Conservation (phyloP, 2,113 vertebrate genomes). For the Corvus hawaiiensis region DNA sequence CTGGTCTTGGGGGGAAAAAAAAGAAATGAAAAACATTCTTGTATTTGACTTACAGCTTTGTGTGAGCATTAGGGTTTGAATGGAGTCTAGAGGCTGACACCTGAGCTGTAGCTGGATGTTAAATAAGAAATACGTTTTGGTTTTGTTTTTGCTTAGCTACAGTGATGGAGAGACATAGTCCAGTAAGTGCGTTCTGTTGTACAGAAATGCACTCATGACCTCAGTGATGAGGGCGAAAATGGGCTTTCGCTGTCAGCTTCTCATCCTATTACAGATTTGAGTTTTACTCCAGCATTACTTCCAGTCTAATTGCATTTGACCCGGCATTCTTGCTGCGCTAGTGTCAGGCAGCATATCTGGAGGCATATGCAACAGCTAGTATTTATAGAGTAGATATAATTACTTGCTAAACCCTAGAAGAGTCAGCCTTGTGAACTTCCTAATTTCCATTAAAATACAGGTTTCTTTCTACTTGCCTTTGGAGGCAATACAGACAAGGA, state of each 20-base stretch:
- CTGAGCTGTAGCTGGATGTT: background rate
- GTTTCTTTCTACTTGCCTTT: background rate
- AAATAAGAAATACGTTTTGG: slow-evolving; percentile 35
- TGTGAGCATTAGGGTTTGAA: background rate
- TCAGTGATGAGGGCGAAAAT: slow-evolving; percentile 29
- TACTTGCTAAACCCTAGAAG: background rate
- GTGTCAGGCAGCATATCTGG: slow-evolving; percentile 8
- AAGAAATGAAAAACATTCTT: background rate
- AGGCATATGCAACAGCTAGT: background rate
- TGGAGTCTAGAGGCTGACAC: background rate
- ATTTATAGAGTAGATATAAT: slow-evolving; percentile 1
- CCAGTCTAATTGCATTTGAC: slow-evolving; percentile 61
- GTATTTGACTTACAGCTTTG: background rate
- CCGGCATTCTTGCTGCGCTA: background rate
- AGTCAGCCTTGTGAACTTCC: background rate
- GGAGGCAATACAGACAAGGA: background rate
- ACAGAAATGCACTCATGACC: background rate
- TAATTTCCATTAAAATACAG: background rate
- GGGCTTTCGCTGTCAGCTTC: slow-evolving; percentile 59
- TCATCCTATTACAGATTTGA: slow-evolving; percentile 42
- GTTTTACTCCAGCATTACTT: slow-evolving; percentile 57
- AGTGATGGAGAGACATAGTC: background rate
- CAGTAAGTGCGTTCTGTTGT: slow-evolving; percentile 32
- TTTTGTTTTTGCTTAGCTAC: slow-evolving; percentile 4
- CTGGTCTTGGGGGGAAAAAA: background rate